Percentiles rank a stretch among this genome's conserved stretches.
Evolutionary conservation across 2,797 vertebrate species (phyloP).

Genomic region (Acanthurus leucopareius): DNA sequence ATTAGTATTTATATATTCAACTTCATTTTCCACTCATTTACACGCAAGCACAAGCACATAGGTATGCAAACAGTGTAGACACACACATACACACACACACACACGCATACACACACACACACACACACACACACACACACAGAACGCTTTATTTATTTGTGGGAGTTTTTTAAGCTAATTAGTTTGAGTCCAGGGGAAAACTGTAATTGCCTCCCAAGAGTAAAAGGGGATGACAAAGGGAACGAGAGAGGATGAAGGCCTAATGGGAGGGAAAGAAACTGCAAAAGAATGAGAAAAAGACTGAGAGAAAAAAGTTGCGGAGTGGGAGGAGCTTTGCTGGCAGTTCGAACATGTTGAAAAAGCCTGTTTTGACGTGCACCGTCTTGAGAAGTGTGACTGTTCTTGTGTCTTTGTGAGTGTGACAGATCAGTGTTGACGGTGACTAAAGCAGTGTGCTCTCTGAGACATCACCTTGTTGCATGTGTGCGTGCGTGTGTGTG

Average conservation of each 20-base stretch:
- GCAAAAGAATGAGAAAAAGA: conserved; percentile 43
- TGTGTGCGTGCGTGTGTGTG: not conserved
- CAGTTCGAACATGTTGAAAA: conserved; percentile 30
- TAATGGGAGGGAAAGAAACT: conserved; percentile 53
- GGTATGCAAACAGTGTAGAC: conserved; percentile 41
- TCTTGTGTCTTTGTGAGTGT: conserved; percentile 22
- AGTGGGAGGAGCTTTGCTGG: conserved; percentile 32
- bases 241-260: conserved; percentile 56
- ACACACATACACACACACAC: conserved; percentile 9
- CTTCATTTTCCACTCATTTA: conserved; percentile 74
- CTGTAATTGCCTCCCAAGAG: conserved; percentile 88
- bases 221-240: conserved; percentile 73
- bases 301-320: conserved; percentile 48
- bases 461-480: conserved; percentile 28
- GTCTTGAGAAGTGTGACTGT: conserved; percentile 11
- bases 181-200: conserved; percentile 84
- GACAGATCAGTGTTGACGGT: conserved; percentile 44
- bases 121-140: conserved; percentile 46
- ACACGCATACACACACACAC: conserved; percentile 36
- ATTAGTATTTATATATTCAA: conserved; percentile 83
- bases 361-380: conserved; percentile 36
- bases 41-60: conserved; percentile 51
- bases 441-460: conserved; percentile 46
- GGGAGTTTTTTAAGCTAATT: conserved; percentile 87
- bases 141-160: conserved; percentile 85